phyloP scores from a whole-genome alignment of 1,140 invertebrate species.

The Arion vulgaris region DNA sequence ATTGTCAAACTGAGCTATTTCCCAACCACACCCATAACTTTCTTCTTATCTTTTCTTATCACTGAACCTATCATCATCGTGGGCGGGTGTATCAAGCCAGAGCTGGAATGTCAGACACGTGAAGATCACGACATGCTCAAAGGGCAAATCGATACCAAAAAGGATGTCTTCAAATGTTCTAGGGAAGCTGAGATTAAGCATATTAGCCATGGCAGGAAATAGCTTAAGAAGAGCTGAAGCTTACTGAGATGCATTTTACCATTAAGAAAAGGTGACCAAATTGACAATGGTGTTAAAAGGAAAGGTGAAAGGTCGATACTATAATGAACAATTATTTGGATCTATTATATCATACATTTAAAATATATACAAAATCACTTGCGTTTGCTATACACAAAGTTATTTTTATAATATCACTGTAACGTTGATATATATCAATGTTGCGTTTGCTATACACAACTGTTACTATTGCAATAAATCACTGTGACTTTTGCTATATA shows the following conservation, averaged over 20 bases:
- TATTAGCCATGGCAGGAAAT: neutral
- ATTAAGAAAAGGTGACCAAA: no score
- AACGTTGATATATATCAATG: no score
- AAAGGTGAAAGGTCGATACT: no score
- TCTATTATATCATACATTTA: no score
- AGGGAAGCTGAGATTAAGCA: neutral
- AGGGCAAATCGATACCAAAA: constrained; percentile 8
- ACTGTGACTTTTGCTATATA: no score
- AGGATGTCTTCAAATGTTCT: neutral
- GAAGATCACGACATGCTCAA: neutral
- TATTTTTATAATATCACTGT: no score
- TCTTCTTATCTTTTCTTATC: constrained; percentile 1
- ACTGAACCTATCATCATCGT: neutral
- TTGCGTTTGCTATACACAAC: no score
- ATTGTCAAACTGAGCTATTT: neutral
- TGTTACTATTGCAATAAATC: no score
- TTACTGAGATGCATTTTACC: neutral
- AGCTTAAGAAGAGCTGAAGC: neutral
- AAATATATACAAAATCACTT: no score
- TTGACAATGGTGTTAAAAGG: no score
- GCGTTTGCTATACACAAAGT: no score
- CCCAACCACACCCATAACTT: neutral
- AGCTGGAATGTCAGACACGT: neutral
- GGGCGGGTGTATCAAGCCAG: neutral
- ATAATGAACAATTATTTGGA: no score